Evolutionary conservation across 2,797 vertebrate species (phyloP).

Genomic region (Sphenopsis melanotis): DNA sequence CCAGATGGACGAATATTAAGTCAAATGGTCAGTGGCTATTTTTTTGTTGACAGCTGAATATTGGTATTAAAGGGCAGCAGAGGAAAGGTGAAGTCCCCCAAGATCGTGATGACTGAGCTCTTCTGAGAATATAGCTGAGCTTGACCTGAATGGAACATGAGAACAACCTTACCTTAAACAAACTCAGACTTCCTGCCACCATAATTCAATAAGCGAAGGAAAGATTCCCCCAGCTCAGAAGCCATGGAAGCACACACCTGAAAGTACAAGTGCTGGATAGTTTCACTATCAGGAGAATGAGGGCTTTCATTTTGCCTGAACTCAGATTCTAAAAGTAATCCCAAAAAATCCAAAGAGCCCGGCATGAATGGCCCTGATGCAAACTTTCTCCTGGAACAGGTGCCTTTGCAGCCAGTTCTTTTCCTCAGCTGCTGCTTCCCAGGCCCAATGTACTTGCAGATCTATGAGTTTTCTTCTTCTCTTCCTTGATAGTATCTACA

Average conservation of each 20-base stretch:
- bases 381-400: not conserved
- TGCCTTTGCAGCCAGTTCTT: not conserved
- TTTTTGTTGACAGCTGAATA: not conserved
- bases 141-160: not conserved
- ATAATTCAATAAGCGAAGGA: not conserved
- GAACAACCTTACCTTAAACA: not conserved
- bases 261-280: not conserved
- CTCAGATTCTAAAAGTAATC: not conserved
- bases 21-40: not conserved
- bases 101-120: not conserved
- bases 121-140: not conserved
- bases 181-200: rapidly evolving
- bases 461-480: not conserved
- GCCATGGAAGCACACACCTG: not conserved
- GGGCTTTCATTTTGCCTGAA: not conserved
- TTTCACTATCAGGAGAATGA: not conserved
- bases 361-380: not conserved
- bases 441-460: not conserved
- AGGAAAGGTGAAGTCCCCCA: not conserved
- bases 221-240: not conserved
- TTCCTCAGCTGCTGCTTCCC: not conserved
- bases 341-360: not conserved
- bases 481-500: not conserved
- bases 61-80: not conserved
- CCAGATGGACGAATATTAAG: not conserved